These are phyloP conservation scores for Hippopotamus amphibius DNA, from an alignment of 2,113 vertebrate species.

Conservation along the genomic window DNA sequence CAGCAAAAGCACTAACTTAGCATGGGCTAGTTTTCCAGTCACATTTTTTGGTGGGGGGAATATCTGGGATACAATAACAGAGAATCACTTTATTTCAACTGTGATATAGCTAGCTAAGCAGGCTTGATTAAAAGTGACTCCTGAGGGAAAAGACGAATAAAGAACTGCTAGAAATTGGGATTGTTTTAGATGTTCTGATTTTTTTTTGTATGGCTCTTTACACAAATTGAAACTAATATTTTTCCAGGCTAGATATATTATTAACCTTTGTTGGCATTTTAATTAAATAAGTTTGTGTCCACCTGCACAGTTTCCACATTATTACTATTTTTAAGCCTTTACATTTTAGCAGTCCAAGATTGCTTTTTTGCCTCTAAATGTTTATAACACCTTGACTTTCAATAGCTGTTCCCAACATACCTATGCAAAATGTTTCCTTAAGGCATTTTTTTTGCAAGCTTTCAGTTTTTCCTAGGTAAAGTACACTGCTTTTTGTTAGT, in stretches of 20 bases:
- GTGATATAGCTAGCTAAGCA: neutral
- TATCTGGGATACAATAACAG: neutral
- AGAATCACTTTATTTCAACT: neutral
- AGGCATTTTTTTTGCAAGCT: neutral
- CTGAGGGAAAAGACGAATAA: neutral
- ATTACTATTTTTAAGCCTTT: neutral
- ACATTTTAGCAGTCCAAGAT: neutral
- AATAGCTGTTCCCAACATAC: neutral
- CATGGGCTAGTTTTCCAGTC: neutral
- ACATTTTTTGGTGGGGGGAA: neutral
- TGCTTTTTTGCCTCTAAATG: neutral
- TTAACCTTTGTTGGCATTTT: neutral
- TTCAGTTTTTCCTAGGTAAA: neutral
- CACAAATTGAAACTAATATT: neutral
- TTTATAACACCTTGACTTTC: neutral
- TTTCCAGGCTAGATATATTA: neutral
- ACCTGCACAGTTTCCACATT: neutral
- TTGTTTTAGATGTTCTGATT: neutral
- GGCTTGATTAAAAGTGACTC: constrained; percentile 25
- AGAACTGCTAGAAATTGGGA: neutral
- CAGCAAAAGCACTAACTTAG: neutral
- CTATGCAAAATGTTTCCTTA: neutral
- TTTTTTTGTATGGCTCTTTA: neutral
- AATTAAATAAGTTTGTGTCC: neutral
- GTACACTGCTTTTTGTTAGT: neutral